Conservation (phyloP, 2,113 vertebrate species). For the Litocranius walleri region DNA sequence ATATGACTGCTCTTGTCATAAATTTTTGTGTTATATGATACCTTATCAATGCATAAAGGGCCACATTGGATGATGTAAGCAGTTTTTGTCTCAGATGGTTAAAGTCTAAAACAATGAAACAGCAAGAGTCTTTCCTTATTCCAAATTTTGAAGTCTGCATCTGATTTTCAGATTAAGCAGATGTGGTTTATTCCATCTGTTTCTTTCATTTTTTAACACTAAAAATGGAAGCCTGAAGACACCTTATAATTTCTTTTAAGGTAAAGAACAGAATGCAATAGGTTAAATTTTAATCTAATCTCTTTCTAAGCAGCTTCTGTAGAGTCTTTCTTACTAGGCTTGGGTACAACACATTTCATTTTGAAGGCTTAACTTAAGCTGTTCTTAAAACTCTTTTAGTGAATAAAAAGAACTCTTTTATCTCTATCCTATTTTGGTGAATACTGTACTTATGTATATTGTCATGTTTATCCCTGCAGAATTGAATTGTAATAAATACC, state of each 20-base stretch:
- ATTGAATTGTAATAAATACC: neutral
- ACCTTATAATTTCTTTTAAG: conserved; percentile 35
- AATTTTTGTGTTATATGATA: conserved; percentile 48
- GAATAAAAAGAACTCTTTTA: conserved; percentile 34
- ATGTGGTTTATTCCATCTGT: conserved; percentile 51
- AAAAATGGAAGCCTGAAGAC: conserved; percentile 43
- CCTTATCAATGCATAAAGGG: conserved; percentile 64
- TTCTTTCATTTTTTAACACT: neutral
- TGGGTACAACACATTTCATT: conserved; percentile 25
- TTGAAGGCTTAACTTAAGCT: conserved; percentile 25
- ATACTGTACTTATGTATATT: neutral
- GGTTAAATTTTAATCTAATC: conserved; percentile 60
- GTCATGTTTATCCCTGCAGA: neutral
- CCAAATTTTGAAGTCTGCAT: conserved; percentile 41
- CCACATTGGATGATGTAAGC: conserved; percentile 56
- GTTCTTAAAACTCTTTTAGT: neutral
- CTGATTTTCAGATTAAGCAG: conserved; percentile 60
- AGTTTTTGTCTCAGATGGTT: conserved; percentile 39
- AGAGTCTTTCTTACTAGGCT: conserved; percentile 8
- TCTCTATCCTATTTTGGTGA: neutral
- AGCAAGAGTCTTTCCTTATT: conserved; percentile 43
- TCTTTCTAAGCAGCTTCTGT: conserved; percentile 33
- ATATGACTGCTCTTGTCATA: conserved; percentile 57
- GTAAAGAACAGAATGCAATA: conserved; percentile 18
- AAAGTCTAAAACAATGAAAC: neutral